Evolutionary conservation across 2,113 vertebrate genomes (phyloP).

Genomic region (Pholis gunnellus): DNA sequence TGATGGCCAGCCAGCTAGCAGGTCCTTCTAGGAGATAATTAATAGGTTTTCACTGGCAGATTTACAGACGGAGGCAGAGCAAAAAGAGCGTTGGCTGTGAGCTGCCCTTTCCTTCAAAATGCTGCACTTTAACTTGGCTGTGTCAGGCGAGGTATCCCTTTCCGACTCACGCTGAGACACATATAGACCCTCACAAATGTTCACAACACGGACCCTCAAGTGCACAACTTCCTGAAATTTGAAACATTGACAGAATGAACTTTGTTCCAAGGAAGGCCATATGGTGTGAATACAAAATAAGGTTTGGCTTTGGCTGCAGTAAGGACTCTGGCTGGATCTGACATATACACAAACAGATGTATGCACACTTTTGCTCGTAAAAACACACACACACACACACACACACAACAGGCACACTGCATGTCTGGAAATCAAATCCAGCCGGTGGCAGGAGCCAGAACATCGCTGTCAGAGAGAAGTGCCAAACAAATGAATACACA

Average conservation of each 20-base stretch:
- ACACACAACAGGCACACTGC: not conserved
- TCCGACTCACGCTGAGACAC: slow-evolving; percentile 12
- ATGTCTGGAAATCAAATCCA: slow-evolving; percentile 41
- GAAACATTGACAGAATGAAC: slow-evolving; percentile 30
- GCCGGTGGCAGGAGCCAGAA: slow-evolving; percentile 19
- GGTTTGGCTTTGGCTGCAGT: not conserved
- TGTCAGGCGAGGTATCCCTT: slow-evolving; percentile 46
- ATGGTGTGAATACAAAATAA: slow-evolving; percentile 33
- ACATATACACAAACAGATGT: not conserved
- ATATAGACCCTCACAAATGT: not conserved
- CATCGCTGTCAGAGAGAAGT: slow-evolving; percentile 16
- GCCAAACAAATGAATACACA: slow-evolving; percentile 31
- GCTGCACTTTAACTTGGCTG: slow-evolving; percentile 66
- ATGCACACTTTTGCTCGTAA: not conserved
- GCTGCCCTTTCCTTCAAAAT: slow-evolving; percentile 68
- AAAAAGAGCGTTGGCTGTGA: slow-evolving; percentile 51
- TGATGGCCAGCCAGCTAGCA: slow-evolving; percentile 73
- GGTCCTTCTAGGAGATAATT: slow-evolving; percentile 79
- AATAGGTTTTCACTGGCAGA: slow-evolving; percentile 78
- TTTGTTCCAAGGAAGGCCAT: slow-evolving; percentile 30
- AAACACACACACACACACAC: not conserved
- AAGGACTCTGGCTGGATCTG: not conserved
- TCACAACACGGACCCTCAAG: not conserved
- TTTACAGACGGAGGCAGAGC: slow-evolving; percentile 68
- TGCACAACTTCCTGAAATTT: slow-evolving; percentile 30